Percentiles rank a stretch among this genome's conserved stretches.
These are phyloP conservation scores for Diorhabda sublineata DNA, from an alignment of 1,140 invertebrate species.

Conservation along the genomic window DNA sequence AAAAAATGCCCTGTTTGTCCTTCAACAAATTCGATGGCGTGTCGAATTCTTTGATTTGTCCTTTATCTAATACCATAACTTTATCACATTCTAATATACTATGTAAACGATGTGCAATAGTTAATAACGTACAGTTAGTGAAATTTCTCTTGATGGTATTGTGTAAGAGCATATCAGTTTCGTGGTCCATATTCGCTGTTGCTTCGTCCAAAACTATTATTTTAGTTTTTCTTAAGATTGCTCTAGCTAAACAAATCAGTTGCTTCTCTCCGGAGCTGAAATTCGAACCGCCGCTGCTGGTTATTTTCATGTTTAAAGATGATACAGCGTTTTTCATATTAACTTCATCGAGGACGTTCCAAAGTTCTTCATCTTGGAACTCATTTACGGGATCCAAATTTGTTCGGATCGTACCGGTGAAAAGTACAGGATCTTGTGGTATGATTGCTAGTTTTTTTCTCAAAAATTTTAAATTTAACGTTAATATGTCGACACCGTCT, in stretches of 20 bases:
- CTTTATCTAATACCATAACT: conserved; percentile 68
- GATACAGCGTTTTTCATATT: conserved; percentile 21
- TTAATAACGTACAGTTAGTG: conserved; percentile 68
- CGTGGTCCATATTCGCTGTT: conserved; percentile 65
- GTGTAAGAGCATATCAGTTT: conserved; percentile 66
- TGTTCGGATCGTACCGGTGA: conserved; percentile 54
- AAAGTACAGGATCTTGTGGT: conserved; percentile 66
- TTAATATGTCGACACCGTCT: conserved; percentile 51
- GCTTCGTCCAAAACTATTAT: conserved; percentile 76
- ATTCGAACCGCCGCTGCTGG: conserved; percentile 67
- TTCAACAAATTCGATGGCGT: conserved; percentile 63
- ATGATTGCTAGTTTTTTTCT: conserved; percentile 62
- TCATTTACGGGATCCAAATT: conserved; percentile 62
- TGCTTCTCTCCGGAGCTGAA: conserved; percentile 77
- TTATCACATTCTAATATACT: conserved; percentile 75
- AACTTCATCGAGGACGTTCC: conserved; percentile 36
- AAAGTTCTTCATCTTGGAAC: conserved; percentile 43
- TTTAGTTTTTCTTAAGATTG: conserved; percentile 67
- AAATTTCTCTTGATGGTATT: conserved; percentile 67
- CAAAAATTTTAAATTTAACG: conserved; percentile 56
- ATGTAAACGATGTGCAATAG: conserved; percentile 77
- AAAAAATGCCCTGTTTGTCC: conserved; percentile 59
- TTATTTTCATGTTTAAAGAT: conserved; percentile 46
- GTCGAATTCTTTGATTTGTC: conserved; percentile 64
- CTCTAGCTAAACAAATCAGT: conserved; percentile 71